Evolutionary conservation across 1,140 invertebrate genomes (phyloP).

Genomic region (Antheraea mylitta): DNA sequence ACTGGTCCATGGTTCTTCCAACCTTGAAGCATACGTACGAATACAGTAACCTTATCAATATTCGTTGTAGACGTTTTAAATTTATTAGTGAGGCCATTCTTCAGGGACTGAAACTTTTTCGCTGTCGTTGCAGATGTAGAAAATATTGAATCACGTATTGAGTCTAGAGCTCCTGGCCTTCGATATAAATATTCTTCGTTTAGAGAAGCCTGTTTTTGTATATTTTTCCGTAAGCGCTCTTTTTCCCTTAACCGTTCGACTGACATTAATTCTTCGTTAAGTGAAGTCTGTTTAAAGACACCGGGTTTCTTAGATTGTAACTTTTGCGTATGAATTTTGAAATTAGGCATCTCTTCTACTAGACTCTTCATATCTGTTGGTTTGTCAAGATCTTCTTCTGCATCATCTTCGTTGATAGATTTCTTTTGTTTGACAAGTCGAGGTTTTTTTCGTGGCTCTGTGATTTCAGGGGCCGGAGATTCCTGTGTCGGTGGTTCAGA

Average conservation of each 20-base stretch:
- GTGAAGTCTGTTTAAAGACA: slow-evolving; percentile 91
- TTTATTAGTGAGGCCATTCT: slow-evolving; percentile 89
- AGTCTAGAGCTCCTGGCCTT: slow-evolving; percentile 83
- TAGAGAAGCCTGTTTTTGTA: slow-evolving; percentile 92
- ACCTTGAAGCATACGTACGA: slow-evolving; percentile 87
- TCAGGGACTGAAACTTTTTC: slow-evolving; percentile 90
- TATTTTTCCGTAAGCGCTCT: slow-evolving; percentile 89
- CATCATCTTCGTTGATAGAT: slow-evolving; percentile 85
- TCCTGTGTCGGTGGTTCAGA: slow-evolving; percentile 45
- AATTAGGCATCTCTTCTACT: slow-evolving; percentile 81
- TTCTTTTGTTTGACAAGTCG: slow-evolving; percentile 90
- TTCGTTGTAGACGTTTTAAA: slow-evolving; percentile 89
- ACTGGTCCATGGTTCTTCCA: slow-evolving; percentile 82
- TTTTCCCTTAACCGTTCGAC: slow-evolving; percentile 90
- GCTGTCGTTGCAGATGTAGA: slow-evolving; percentile 85
- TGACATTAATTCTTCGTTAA: slow-evolving; percentile 94
- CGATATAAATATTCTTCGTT: slow-evolving; percentile 92
- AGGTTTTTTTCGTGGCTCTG: slow-evolving; percentile 78
- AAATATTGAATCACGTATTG: slow-evolving; percentile 86
- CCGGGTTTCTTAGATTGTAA: slow-evolving; percentile 78
- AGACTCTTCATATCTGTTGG: slow-evolving; percentile 83
- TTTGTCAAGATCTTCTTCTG: slow-evolving; percentile 82
- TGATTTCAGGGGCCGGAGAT: slow-evolving; percentile 39
- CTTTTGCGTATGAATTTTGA: slow-evolving; percentile 75
- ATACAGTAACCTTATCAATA: slow-evolving; percentile 89